Conservation (phyloP, 1,140 invertebrate genomes). For the Carposina sasakii region DNA sequence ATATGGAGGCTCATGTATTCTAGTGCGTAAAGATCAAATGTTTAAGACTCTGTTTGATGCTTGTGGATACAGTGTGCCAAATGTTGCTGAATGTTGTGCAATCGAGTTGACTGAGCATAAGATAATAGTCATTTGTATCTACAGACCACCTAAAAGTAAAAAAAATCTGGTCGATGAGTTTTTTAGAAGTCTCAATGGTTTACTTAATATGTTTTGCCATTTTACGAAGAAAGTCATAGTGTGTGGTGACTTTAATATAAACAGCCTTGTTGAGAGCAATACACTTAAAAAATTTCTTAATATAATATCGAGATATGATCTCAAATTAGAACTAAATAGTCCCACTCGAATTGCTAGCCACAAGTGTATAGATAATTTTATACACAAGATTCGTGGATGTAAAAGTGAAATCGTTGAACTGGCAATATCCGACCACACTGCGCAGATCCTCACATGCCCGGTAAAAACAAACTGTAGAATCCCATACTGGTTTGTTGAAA, state of each 20-base stretch:
- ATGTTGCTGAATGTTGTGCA: slow-evolving; percentile 4
- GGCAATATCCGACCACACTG: slow-evolving; percentile 7
- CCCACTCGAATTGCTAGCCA: neutral
- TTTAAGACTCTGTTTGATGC: neutral
- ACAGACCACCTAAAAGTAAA: slow-evolving; percentile 7
- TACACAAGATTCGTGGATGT: slow-evolving; percentile 5
- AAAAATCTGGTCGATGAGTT: neutral
- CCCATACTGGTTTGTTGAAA: neutral
- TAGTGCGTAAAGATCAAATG: neutral
- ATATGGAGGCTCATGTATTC: slow-evolving; percentile 6
- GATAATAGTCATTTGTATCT: slow-evolving; percentile 5
- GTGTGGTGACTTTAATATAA: slow-evolving; percentile 10
- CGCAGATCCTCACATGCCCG: slow-evolving; percentile 3
- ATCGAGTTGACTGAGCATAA: slow-evolving; percentile 3
- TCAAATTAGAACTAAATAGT: neutral
- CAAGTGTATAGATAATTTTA: slow-evolving; percentile 5
- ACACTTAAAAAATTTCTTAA: neutral
- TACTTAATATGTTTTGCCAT: neutral
- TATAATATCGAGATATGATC: neutral
- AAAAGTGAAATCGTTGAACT: neutral
- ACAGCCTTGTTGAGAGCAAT: neutral
- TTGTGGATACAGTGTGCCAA: neutral
- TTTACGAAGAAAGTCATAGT: slow-evolving; percentile 3
- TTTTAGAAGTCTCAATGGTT: neutral
- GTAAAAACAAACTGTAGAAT: neutral